Evolutionary conservation across 2,113 vertebrate genomes (phyloP), one percentile per base, ranked within the genome.

Genomic region (Rhinolophus ferrumequinum): DNA sequence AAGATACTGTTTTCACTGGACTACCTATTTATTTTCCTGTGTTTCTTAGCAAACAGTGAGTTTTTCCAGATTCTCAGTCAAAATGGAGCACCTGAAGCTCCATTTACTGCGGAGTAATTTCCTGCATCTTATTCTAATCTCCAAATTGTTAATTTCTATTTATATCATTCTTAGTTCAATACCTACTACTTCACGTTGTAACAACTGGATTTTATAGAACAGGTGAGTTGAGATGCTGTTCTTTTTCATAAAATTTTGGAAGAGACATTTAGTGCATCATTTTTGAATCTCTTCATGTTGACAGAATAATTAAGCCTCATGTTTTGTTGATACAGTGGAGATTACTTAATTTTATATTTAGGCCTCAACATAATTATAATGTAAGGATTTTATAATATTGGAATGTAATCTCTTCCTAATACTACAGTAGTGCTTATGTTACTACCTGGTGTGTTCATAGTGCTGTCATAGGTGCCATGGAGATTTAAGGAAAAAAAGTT

Each of bases 61-160:
- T 99, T 99, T 98, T 99, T 99, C 98, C 99, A 99, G 97, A 98
- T 98, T 97, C 98, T 99, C 88, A 96, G 96, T 93, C 99, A 98
- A 33, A 98, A 97, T 19, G 98, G 98, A 97, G 98, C 98, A 5
- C 98, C 98, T 97, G 98, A 97, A 83, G 83, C 97, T n/a, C n/a
- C n/a, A n/a, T n/a, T n/a, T n/a, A 15, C 58, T 44, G 62, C 87
- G 89, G 92, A 64, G 44, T 54, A 64, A 19, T 67, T n/a, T 33
- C 60, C 44, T 77, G 52, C 69, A 18, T 87, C 47, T 58, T 60
- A 60, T 47, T 76, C 44, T 95, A 54, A 70, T 84, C 50, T 92
- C 64, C 56, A 1, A 54, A 67, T 72, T 87, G 84, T 91, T 97
- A 4, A 64, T 95, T 92, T 87, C 50, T 89, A n/a, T 85, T 93